A percentile compares a stretch with the other conserved stretches of the same genome.
These are phyloP conservation scores for Pygocentrus nattereri DNA, from an alignment of 2,797 vertebrate genomes.

Conservation along the genomic window DNA sequence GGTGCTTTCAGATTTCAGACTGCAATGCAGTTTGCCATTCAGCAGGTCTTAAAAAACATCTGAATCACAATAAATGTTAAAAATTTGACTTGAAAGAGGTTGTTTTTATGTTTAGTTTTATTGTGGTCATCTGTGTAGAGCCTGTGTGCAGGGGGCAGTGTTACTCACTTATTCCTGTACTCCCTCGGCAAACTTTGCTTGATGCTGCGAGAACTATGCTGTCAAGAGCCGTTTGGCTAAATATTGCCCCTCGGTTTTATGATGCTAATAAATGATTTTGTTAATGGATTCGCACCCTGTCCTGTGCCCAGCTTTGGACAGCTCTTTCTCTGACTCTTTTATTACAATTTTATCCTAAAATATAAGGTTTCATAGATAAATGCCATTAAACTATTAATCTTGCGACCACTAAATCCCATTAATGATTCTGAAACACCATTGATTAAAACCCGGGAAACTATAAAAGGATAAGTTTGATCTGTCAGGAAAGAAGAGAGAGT, in stretches of 20 bases:
- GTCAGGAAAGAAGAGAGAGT: conserved; percentile 49
- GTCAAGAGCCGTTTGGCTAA: conserved; percentile 77
- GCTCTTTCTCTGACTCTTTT: conserved; percentile 71
- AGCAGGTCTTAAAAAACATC: background rate
- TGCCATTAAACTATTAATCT: conserved; percentile 81
- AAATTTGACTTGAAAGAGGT: background rate
- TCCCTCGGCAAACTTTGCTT: conserved; percentile 40
- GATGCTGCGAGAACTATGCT: conserved; percentile 45
- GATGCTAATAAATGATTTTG: conserved; percentile 84
- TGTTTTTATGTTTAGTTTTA: background rate
- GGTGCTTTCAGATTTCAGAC: background rate
- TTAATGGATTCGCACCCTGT: conserved; percentile 81
- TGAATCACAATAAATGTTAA: background rate
- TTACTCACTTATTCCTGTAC: conserved; percentile 30
- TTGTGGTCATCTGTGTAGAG: background rate
- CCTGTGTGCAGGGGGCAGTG: conserved; percentile 39
- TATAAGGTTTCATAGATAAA: conserved; percentile 86
- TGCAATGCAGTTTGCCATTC: background rate
- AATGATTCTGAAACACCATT: conserved; percentile 82
- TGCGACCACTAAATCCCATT: conserved; percentile 79
- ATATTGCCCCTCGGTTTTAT: conserved; percentile 84
- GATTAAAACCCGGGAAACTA: conserved; percentile 80
- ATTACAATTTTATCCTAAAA: conserved; percentile 85
- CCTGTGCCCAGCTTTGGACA: conserved; percentile 74
- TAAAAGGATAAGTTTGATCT: conserved; percentile 73